phyloP scores from a whole-genome alignment of 2,797 vertebrate species.

The Cyprinella venusta region DNA sequence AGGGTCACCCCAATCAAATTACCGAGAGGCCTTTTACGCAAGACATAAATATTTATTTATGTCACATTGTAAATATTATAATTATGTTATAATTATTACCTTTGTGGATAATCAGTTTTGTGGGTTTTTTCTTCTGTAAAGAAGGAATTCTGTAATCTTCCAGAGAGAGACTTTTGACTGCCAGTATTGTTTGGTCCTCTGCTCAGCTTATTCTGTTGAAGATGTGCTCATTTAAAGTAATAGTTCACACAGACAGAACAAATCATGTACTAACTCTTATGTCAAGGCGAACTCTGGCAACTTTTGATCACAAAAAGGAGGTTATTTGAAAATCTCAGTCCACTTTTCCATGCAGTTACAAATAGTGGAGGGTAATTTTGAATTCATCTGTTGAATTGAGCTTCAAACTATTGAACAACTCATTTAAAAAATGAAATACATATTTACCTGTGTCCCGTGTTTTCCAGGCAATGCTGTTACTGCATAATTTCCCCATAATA shows the following conservation, averaged over 20 bases:
- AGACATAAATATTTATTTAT: neutral
- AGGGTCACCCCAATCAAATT: conserved; percentile 32
- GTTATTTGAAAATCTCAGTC: neutral
- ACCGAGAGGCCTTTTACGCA: neutral
- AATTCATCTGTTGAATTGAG: neutral
- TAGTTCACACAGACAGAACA: neutral
- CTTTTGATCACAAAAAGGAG: neutral
- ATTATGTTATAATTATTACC: neutral
- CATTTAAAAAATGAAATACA: neutral
- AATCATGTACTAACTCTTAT: neutral
- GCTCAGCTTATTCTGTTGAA: neutral
- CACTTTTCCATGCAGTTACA: neutral
- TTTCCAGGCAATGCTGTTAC: neutral
- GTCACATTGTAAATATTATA: neutral
- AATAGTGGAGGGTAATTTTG: neutral
- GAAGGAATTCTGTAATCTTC: neutral
- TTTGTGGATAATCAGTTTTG: neutral
- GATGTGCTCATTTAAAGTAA: neutral
- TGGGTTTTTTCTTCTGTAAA: neutral
- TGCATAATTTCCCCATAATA: no score
- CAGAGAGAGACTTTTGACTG: neutral
- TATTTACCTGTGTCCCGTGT: neutral
- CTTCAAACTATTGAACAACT: neutral
- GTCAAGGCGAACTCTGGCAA: neutral
- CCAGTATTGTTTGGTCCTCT: neutral